Evolutionary conservation across 2,888 invertebrate genomes (phyloP), one percentile per base, ranked within the genome.

Genomic region (Tetragonisca angustula): DNA sequence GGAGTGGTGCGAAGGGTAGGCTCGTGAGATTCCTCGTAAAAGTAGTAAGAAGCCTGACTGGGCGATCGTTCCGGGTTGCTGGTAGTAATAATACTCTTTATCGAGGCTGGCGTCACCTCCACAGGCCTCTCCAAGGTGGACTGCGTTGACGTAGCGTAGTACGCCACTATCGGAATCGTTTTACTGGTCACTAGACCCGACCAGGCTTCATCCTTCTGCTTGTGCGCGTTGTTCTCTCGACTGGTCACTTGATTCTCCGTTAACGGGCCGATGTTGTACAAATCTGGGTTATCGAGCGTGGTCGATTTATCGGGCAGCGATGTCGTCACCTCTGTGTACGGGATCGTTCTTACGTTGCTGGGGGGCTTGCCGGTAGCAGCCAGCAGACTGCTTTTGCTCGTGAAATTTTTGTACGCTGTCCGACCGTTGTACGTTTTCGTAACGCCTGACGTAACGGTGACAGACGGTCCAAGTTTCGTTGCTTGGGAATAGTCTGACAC

Each of bases 81-180:
- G 15, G 90, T 90, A 0, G 91, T 91, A 2, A 91, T 71, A 69
- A 91, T 85, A 27, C 81, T 91, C n/a, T 92, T 91, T 19, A 92
- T 78, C 6, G 89, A 86, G n/a, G 85, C 88, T 13, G 94, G 92
- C 0, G 93, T 93, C 1, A 92, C 91, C 75, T 93, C 93, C 15
- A 93, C 85, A 2, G 92, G 90, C 67, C 91, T 91, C 27, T 93
- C 91, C 36, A 91, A 61, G 3, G 92, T 83, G 4, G 92, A 90
- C 2, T 92, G 85, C 95, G 92, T 96, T 94, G 80, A 95, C 91
- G 90, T 95, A n/a, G 95, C 95, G 92, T 96, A 97, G 89, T 95
- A 96, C n/a, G 95, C 95, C 90, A 96, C 95, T 68, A 97, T 94
- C 69, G 97, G 96, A 79, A 96, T 95, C 87, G 96, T 95, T 59